Conservation (phyloP, 2,797 vertebrate species). For the Moxostoma hubbsi region DNA sequence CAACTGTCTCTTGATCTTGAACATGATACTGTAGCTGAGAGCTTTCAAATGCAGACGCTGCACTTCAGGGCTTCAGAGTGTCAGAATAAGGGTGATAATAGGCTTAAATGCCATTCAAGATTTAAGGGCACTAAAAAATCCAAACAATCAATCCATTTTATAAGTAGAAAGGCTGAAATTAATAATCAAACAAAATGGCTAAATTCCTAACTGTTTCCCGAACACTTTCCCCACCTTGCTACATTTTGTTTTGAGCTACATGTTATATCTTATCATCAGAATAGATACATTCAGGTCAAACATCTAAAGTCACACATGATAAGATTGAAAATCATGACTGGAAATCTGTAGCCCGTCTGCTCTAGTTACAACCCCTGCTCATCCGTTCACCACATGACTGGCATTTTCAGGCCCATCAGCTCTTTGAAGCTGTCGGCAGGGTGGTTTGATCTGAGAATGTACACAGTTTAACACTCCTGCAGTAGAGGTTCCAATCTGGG, state of each 20-base stretch:
- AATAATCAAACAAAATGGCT: too few species aligned
- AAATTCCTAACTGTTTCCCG: too few species aligned
- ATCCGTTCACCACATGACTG: constrained; percentile 69
- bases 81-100: background rate
- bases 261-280: too few species aligned
- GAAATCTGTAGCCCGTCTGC: constrained; percentile 75
- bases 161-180: too few species aligned
- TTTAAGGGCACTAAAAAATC: background rate
- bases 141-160: too few species aligned
- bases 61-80: constrained; percentile 7
- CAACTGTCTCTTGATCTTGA: constrained; percentile 25
- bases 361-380: constrained; percentile 69
- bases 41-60: background rate
- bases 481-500: constrained; percentile 61
- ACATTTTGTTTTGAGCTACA: too few species aligned
- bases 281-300: constrained; percentile 13
- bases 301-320: constrained; percentile 27
- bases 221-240: too few species aligned
- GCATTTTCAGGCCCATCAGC: constrained; percentile 78
- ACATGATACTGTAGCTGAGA: constrained; percentile 32
- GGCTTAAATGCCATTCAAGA: background rate
- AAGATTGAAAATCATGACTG: constrained; percentile 56
- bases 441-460: constrained; percentile 77
- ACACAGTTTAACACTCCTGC: constrained; percentile 68
- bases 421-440: constrained; percentile 80